Evolutionary conservation across 2,888 invertebrate species (phyloP), one percentile per base, ranked within the genome.

Genomic region (Stratiomys singularior): DNA sequence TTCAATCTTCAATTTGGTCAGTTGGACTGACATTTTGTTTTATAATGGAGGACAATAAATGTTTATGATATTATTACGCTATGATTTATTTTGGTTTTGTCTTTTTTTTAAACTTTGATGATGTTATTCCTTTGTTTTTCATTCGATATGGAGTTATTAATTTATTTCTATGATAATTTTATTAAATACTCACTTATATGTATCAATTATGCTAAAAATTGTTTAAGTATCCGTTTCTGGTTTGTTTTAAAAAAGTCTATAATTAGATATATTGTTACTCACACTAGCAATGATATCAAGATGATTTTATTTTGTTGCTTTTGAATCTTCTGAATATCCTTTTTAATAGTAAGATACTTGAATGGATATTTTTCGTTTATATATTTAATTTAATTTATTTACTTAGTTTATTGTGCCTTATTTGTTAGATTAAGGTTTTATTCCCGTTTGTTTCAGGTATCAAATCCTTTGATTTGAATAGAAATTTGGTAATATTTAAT

Each of bases 81-180:
- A 37, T 9, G 37, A 37, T 37, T 37, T 37, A 37, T 37, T 37
- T 3, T 37, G n/a, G n/a, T n/a, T n/a, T n/a, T n/a, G n/a, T n/a
- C n/a, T 18, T n/a, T 52, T 52, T 52, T 52, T 52, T 15, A 13
- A n/a, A 52, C 15, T 5, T 52, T 52, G 15, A n/a, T n/a, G n/a
- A n/a, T n/a, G n/a, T n/a, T n/a, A n/a, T n/a, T n/a, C n/a, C n/a
- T 15, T 52, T 52, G 3, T 4, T 52, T 52, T 13, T n/a, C n/a
- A 9, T 64, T 64, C 28, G 64, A 64, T 64, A 64, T 64, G 64
- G 28, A 64, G 64, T 64, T 64, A 23, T 30, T 11, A 60, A 9
- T 60, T 60, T 52, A 18, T 15, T 13, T 52, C 5, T 60, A 60
- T 25, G 60, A 60, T 60, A 60, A 23, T n/a, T 60, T 60, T 21